Evolutionary conservation across 2,113 vertebrate genomes (phyloP).

Genomic region (Gymnobelideus leadbeateri): DNA sequence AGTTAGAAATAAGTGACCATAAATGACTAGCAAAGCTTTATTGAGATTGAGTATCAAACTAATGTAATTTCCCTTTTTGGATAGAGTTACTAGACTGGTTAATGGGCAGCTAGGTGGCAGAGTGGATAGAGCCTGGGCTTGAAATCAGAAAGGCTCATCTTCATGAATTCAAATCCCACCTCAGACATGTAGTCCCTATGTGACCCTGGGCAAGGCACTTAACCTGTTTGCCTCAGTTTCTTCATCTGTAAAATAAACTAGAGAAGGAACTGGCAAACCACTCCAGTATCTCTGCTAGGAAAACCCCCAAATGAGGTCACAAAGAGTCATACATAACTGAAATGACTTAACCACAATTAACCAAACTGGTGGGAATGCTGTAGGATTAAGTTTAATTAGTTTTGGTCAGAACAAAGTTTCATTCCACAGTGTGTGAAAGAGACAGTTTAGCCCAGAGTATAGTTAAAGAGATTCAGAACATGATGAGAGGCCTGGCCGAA

Average conservation of each 20-base stretch:
- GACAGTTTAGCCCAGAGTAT: not conserved
- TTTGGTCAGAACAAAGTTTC: not conserved
- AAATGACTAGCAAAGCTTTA: not conserved
- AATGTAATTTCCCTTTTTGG: not conserved
- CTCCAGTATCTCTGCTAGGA: not conserved
- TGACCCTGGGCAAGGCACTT: not conserved
- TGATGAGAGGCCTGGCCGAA: not conserved
- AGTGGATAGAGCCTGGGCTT: not conserved
- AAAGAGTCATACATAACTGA: not conserved
- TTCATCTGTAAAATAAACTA: not conserved
- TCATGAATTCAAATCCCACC: not conserved
- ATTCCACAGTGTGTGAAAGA: not conserved
- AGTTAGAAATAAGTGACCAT: not conserved
- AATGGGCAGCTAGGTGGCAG: not conserved
- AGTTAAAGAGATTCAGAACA: not conserved
- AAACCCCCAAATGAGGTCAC: not conserved
- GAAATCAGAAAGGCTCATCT: not conserved
- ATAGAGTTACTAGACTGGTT: not conserved
- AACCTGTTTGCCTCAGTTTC: not conserved
- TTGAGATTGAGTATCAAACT: not conserved
- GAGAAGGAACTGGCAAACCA: not conserved
- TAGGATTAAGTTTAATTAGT: not conserved
- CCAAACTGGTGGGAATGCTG: not conserved
- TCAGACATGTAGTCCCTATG: not conserved
- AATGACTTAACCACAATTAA: not conserved